Conservation (phyloP, 2,113 vertebrate species). For the Labeo catla region DNA sequence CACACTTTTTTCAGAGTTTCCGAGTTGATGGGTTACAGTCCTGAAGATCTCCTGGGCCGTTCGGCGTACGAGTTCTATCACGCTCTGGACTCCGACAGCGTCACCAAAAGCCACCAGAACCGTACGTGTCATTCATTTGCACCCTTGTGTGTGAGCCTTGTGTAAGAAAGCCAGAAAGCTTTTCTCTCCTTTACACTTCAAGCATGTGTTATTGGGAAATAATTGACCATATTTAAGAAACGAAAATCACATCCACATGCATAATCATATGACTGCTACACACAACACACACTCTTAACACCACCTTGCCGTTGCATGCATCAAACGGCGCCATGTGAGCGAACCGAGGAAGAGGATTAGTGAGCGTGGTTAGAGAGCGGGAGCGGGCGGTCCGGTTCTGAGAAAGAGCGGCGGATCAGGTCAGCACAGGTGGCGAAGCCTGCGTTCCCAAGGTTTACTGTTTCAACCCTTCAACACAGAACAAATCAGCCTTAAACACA, state of each 20-base stretch:
- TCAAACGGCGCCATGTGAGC: background rate
- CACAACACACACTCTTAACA: constrained; percentile 9
- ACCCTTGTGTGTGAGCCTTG: background rate
- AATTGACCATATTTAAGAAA: constrained; percentile 1
- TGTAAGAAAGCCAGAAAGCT: background rate
- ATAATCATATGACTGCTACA: constrained; percentile 21
- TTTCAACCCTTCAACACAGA: constrained; percentile 34
- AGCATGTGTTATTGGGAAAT: background rate
- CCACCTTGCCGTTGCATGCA: background rate
- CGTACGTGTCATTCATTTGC: constrained; percentile 75
- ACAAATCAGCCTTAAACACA: constrained; percentile 23
- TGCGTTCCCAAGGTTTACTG: constrained; percentile 37
- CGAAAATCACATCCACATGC: constrained; percentile 1
- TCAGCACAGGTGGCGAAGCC: constrained; percentile 9
- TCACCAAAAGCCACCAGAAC: constrained; percentile 97
- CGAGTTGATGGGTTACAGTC: constrained; percentile 92
- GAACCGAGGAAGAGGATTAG: background rate
- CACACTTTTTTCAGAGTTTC: constrained; percentile 81
- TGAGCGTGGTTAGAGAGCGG: constrained; percentile 42
- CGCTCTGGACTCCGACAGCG: constrained; percentile 89
- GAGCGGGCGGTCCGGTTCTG: background rate
- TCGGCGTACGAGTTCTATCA: constrained; percentile 96
- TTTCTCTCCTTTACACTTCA: background rate
- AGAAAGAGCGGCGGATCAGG: constrained; percentile 27
- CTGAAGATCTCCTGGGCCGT: constrained; percentile 93